phyloP scores from a whole-genome alignment of 1,140 invertebrate genomes.

The Drosophila ironensis region DNA sequence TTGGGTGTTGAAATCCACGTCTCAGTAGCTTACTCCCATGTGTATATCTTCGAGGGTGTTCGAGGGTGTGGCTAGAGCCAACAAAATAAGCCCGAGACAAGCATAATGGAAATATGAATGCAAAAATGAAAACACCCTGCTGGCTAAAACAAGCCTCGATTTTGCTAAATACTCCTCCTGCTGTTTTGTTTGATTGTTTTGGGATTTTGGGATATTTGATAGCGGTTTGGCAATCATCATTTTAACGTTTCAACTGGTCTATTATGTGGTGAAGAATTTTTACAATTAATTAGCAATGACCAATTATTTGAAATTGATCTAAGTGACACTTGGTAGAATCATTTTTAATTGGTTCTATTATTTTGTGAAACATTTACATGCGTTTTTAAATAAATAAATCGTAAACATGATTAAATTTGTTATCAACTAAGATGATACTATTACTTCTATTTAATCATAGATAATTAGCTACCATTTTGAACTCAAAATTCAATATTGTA shows the following conservation, averaged over 20 bases:
- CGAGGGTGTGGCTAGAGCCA: constrained; percentile 6
- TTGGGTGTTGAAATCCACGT: constrained; percentile 71
- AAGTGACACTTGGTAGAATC: too few species aligned
- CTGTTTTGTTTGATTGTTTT: constrained; percentile 21
- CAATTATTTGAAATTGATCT: too few species aligned
- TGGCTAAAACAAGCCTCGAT: constrained; percentile 29
- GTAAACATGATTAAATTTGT: too few species aligned
- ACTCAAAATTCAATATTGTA: too few species aligned
- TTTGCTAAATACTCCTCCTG: constrained; percentile 7
- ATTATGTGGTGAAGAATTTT: constrained; percentile 43
- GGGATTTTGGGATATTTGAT: constrained; percentile 13
- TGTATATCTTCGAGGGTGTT: constrained; percentile 5
- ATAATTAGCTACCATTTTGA: too few species aligned
- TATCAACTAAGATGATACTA: too few species aligned
- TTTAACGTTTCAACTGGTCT: constrained; percentile 37
- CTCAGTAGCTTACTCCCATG: constrained; percentile 67
- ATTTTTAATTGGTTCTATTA: neutral
- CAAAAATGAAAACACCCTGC: constrained; percentile 3
- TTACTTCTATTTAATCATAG: too few species aligned
- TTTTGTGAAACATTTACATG: too few species aligned
- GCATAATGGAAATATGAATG: constrained; percentile 3
- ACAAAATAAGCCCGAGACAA: constrained; percentile 8
- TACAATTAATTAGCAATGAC: constrained; percentile 6
- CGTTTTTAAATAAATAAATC: too few species aligned
- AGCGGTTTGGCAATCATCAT: constrained; percentile 43